These are phyloP conservation scores for Panopea generosa DNA, from an alignment of 2,888 invertebrate species.

Conservation along the genomic window DNA sequence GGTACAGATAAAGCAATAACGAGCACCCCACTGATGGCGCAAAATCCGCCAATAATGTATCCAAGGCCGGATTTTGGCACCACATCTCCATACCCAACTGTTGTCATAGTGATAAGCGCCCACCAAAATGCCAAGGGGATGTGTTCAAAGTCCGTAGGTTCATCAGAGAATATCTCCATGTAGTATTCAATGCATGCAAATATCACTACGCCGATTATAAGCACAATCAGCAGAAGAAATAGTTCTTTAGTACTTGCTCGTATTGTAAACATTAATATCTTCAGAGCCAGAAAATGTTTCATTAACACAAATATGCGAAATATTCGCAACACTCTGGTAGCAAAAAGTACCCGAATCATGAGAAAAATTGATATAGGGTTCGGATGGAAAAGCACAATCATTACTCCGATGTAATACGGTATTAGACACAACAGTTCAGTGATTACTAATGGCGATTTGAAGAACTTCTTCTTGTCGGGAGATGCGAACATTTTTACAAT, in stretches of 20 bases:
- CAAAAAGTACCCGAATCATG: constrained; percentile 66
- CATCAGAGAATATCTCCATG: constrained; percentile 69
- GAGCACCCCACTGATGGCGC: constrained; percentile 72
- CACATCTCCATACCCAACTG: constrained; percentile 88
- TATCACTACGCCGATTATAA: constrained; percentile 70
- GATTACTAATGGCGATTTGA: constrained; percentile 64
- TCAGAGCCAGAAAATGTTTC: constrained; percentile 73
- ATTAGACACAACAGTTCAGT: constrained; percentile 68
- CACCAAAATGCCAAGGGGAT: constrained; percentile 95
- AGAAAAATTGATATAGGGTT: constrained; percentile 65
- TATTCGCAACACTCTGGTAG: constrained; percentile 68
- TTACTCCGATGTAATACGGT: constrained; percentile 72
- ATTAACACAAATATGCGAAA: constrained; percentile 72
- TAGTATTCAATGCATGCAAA: constrained; percentile 74
- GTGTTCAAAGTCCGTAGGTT: constrained; percentile 64
- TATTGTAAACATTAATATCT: constrained; percentile 73
- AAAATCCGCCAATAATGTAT: constrained; percentile 68
- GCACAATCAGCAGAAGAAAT: constrained; percentile 67
- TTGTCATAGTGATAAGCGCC: constrained; percentile 95
- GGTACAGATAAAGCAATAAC: constrained; percentile 75
- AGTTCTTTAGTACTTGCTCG: constrained; percentile 71
- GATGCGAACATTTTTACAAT: constrained; percentile 67
- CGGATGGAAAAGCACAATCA: constrained; percentile 63
- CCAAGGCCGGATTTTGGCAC: constrained; percentile 69
- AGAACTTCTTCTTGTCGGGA: constrained; percentile 65